These are phyloP conservation scores for Sycobia sp. DNA, from an alignment of 1,140 invertebrate genomes.

Conservation along the genomic window DNA sequence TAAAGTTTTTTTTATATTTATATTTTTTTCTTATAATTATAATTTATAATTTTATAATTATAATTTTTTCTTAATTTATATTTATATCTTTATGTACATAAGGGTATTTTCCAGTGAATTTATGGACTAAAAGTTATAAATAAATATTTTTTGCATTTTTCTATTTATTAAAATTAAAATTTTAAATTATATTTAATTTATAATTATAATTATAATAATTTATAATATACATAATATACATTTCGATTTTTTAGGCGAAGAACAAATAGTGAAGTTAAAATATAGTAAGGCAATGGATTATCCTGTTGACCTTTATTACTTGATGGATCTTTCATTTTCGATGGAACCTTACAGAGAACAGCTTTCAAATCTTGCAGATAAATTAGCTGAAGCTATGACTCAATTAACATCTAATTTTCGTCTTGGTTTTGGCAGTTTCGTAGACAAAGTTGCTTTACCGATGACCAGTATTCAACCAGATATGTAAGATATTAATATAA, in stretches of 20 bases:
- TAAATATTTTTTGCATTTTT: too few relatives aligned
- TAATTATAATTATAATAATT: neutral
- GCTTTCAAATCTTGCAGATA: conserved; percentile 68
- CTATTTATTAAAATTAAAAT: neutral
- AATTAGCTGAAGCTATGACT: conserved; percentile 70
- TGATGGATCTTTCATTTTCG: conserved; percentile 83
- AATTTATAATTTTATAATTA: too few relatives aligned
- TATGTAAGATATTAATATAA: conserved; percentile 53
- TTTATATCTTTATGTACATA: neutral
- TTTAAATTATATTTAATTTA: neutral
- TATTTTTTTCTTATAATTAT: too few relatives aligned
- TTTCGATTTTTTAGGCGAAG: conserved; percentile 44
- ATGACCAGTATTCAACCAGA: conserved; percentile 70
- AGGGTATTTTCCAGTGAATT: neutral
- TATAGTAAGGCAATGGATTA: conserved; percentile 76
- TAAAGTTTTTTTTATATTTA: too few relatives aligned
- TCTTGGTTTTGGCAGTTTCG: conserved; percentile 87
- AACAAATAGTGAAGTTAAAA: conserved; percentile 40
- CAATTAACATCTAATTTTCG: conserved; percentile 82
- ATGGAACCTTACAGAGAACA: conserved; percentile 77
- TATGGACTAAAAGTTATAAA: neutral
- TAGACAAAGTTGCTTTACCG: conserved; percentile 85
- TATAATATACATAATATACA: too few relatives aligned
- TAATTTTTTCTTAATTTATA: too few relatives aligned
- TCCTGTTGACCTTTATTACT: conserved; percentile 87